Percentiles rank a stretch among this genome's conserved stretches.
These are phyloP conservation scores for Idaea straminata DNA, from an alignment of 2,888 invertebrate genomes.

Conservation along the genomic window DNA sequence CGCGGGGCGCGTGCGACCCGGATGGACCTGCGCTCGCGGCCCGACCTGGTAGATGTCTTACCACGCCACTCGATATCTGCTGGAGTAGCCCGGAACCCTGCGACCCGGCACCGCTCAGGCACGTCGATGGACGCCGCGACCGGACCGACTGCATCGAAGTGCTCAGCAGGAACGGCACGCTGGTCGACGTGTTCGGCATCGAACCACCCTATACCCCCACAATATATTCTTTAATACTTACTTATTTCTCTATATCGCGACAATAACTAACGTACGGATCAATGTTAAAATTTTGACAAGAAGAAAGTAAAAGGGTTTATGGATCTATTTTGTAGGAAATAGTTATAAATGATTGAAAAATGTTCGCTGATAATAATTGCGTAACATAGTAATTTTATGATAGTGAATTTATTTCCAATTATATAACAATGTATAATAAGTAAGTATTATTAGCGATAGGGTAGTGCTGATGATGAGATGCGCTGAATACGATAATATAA, in stretches of 20 bases:
- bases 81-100: slow-evolving; percentile 89
- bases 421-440: too few species aligned
- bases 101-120: slow-evolving; percentile 81
- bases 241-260: background rate
- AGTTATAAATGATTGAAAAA: background rate
- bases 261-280: background rate
- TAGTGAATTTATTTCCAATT: background rate
- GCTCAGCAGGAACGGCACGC: slow-evolving; percentile 91
- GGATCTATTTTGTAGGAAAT: background rate
- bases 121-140: slow-evolving; percentile 85
- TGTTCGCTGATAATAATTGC: background rate
- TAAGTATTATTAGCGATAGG: too few species aligned
- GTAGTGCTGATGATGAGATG: background rate
- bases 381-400: background rate
- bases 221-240: background rate
- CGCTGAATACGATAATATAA: background rate
- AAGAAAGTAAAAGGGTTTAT: background rate
- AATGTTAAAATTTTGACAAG: background rate
- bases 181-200: slow-evolving; percentile 94
- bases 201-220: slow-evolving; percentile 85
- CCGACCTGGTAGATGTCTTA: slow-evolving; percentile 87
- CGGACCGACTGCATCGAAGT: slow-evolving; percentile 81
- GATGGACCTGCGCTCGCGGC: slow-evolving; percentile 81
- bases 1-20: slow-evolving; percentile 71
- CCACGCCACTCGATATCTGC: slow-evolving; percentile 95